These are phyloP conservation scores for Melanostigma gelatinosum DNA, from an alignment of 2,113 vertebrate species.

Conservation along the genomic window DNA sequence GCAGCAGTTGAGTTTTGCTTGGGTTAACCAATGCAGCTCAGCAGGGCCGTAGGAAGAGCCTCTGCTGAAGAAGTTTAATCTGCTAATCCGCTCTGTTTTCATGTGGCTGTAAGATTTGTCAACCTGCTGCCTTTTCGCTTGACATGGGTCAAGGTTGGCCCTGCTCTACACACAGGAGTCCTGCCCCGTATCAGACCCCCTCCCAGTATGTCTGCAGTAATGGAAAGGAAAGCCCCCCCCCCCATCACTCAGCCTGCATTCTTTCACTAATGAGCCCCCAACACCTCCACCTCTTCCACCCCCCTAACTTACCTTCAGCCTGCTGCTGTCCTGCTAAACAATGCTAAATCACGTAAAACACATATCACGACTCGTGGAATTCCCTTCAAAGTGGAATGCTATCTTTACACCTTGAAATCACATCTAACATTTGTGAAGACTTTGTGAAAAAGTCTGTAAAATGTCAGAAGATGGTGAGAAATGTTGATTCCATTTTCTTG, in stretches of 20 bases:
- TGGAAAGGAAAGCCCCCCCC: slow-evolving; percentile 27
- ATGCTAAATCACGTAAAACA: too few relatives aligned
- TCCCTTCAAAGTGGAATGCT: too few relatives aligned
- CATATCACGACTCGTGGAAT: too few relatives aligned
- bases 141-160: slow-evolving; percentile 67
- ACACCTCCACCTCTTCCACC: slow-evolving; percentile 17
- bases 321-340: slow-evolving; percentile 6
- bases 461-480: too few relatives aligned
- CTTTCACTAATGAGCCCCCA: slow-evolving; percentile 75
- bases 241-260: slow-evolving; percentile 72
- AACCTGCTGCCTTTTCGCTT: slow-evolving; percentile 64
- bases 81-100: slow-evolving; percentile 76
- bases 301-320: slow-evolving; percentile 28
- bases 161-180: slow-evolving; percentile 44
- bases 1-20: slow-evolving; percentile 34
- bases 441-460: too few relatives aligned
- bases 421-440: too few relatives aligned
- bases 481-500: not conserved
- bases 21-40: slow-evolving; percentile 55
- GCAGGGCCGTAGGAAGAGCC: slow-evolving; percentile 38
- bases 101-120: slow-evolving; percentile 73
- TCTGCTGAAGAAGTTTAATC: slow-evolving; percentile 63
- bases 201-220: slow-evolving; percentile 39
- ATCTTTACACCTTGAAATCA: too few relatives aligned
- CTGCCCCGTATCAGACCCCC: slow-evolving; percentile 52